These are phyloP conservation scores for Rhinoraja longicauda DNA, from an alignment of 2,797 vertebrate species.

Conservation along the genomic window DNA sequence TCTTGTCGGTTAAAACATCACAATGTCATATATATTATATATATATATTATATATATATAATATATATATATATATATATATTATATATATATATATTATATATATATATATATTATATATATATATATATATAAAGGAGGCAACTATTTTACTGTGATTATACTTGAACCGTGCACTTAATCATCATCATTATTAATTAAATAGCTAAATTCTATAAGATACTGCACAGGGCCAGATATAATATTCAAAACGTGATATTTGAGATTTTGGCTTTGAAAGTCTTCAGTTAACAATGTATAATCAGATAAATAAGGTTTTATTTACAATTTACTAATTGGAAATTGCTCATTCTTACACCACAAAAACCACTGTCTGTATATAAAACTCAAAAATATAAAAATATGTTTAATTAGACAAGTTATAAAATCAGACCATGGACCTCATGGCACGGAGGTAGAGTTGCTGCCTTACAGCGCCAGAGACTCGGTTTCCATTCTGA, in stretches of 20 bases:
- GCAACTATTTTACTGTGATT: not conserved
- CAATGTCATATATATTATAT: too few relatives aligned
- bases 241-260: not conserved
- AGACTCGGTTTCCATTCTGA: too few relatives aligned
- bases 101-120: too few relatives aligned
- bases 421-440: not conserved
- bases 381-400: not conserved
- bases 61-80: too few relatives aligned
- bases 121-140: not conserved
- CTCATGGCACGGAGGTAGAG: slow-evolving; percentile 49
- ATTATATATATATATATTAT: too few relatives aligned
- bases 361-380: not conserved
- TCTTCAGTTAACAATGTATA: not conserved
- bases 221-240: not conserved
- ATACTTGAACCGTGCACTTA: not conserved
- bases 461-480: too few relatives aligned
- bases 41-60: too few relatives aligned
- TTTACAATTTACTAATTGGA: not conserved
- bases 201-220: not conserved
- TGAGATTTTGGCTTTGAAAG: slow-evolving; percentile 1
- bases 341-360: not conserved
- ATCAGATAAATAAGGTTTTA: not conserved
- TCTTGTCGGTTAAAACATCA: not conserved
- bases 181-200: not conserved
- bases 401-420: not conserved